Percentiles rank a stretch among this genome's conserved stretches.
These are phyloP conservation scores for Steinernema feltiae DNA, from an alignment of 1,140 invertebrate species.

Conservation along the genomic window DNA sequence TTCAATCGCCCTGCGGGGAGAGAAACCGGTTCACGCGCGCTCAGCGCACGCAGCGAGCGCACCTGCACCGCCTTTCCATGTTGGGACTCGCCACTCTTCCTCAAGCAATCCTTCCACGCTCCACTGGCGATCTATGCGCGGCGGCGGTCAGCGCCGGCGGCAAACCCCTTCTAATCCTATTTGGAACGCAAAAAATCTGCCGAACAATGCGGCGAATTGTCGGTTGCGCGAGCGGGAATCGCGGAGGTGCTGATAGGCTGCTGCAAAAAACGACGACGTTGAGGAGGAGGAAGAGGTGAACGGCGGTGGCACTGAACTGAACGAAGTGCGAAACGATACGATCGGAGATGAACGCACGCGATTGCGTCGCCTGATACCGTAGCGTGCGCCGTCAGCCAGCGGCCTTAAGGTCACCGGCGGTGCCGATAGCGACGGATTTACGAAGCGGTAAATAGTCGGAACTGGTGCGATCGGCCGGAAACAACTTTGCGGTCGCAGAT, in stretches of 20 bases:
- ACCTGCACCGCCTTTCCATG: not conserved
- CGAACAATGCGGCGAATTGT: no score
- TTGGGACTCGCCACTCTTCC: not conserved
- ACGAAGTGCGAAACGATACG: not conserved
- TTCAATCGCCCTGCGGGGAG: slow-evolving; percentile 1
- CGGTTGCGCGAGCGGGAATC: no score
- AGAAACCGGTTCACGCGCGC: not conserved
- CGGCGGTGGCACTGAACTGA: not conserved
- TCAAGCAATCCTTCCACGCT: not conserved
- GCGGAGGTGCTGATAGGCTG: not conserved
- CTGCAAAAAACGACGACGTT: not conserved
- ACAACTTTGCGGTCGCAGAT: not conserved
- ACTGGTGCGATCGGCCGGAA: not conserved
- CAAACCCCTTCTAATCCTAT: not conserved
- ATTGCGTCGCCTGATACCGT: not conserved
- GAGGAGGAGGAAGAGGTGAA: not conserved
- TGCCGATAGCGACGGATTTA: not conserved
- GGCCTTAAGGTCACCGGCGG: slow-evolving; percentile 7
- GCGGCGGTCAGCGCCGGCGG: not conserved
- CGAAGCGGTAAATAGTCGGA: slow-evolving; percentile 6
- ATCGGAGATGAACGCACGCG: not conserved
- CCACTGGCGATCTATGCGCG: not conserved
- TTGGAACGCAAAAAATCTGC: not conserved
- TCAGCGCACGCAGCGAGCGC: not conserved
- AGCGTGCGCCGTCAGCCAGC: not conserved